Evolutionary conservation across 1,140 invertebrate species (phyloP).

Genomic region (Leptopilina boulardi): DNA sequence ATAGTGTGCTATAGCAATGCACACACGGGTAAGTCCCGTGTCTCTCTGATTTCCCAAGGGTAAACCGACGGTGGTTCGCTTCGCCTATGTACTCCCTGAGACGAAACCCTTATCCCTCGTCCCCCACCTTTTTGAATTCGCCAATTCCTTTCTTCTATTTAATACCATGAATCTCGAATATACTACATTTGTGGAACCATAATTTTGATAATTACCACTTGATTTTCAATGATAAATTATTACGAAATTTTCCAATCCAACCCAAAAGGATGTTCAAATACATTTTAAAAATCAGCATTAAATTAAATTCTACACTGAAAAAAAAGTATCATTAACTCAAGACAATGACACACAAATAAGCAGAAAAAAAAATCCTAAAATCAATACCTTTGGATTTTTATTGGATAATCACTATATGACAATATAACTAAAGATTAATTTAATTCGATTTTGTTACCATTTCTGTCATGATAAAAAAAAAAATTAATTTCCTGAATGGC

Average conservation of each 20-base stretch:
- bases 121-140: constrained; percentile 20
- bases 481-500: constrained; percentile 26
- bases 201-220: constrained; percentile 15
- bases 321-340: too few species aligned
- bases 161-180: background rate
- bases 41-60: constrained; percentile 74
- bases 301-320: too few species aligned
- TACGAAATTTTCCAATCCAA: background rate
- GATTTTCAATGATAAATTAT: background rate
- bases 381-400: too few species aligned
- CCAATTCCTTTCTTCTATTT: background rate
- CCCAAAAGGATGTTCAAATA: too few species aligned
- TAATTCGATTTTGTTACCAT: too few species aligned
- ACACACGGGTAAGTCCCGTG: constrained; percentile 56
- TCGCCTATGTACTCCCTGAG: constrained; percentile 58
- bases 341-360: too few species aligned
- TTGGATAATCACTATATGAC: too few species aligned
- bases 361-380: too few species aligned
- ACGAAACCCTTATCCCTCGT: constrained; percentile 57
- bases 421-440: too few species aligned
- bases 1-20: constrained; percentile 33
- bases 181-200: background rate
- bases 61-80: constrained; percentile 53
- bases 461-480: too few species aligned
- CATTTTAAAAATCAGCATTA: too few species aligned